A percentile compares a stretch with the other conserved stretches of the same genome.
Conservation (phyloP, 2,888 invertebrate genomes). For the Cataglyphis livida region DNA sequence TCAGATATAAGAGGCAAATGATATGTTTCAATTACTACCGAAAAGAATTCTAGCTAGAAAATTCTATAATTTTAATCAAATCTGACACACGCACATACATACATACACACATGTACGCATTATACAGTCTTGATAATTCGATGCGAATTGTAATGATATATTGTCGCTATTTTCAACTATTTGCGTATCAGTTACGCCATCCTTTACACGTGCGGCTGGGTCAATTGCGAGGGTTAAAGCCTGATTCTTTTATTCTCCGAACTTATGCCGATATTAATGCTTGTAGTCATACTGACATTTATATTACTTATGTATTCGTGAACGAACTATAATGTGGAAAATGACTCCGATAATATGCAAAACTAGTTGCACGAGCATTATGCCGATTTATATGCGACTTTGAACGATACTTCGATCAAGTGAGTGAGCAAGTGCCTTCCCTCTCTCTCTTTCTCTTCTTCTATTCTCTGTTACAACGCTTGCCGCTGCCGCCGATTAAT, state of each 20-base stretch:
- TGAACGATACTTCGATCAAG: not conserved
- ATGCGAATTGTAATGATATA: slow-evolving; percentile 37
- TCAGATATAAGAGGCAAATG: too few species aligned
- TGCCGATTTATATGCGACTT: slow-evolving; percentile 29
- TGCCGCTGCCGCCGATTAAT: slow-evolving; percentile 39
- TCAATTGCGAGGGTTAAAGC: slow-evolving; percentile 49
- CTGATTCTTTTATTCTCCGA: slow-evolving; percentile 18
- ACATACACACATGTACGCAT: not conserved
- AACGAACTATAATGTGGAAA: slow-evolving; percentile 18
- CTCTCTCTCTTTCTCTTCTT: not conserved
- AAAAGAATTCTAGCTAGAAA: not conserved
- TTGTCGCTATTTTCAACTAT: not conserved
- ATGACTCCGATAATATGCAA: slow-evolving; percentile 8
- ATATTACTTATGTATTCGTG: not conserved
- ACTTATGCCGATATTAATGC: not conserved
- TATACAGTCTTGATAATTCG: slow-evolving; percentile 18
- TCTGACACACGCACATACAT: not conserved
- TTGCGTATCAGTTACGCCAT: slow-evolving; percentile 24
- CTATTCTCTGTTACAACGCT: not conserved
- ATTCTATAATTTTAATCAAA: slow-evolving; percentile 6
- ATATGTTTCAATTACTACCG: not conserved
- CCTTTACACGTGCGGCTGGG: slow-evolving; percentile 31
- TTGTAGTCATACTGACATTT: not conserved
- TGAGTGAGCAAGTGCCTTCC: not conserved
- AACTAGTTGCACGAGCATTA: slow-evolving; percentile 32